Evolutionary conservation across 2,113 vertebrate genomes (phyloP), one percentile per base, ranked within the genome.

Genomic region (Dromaius novaehollandiae): DNA sequence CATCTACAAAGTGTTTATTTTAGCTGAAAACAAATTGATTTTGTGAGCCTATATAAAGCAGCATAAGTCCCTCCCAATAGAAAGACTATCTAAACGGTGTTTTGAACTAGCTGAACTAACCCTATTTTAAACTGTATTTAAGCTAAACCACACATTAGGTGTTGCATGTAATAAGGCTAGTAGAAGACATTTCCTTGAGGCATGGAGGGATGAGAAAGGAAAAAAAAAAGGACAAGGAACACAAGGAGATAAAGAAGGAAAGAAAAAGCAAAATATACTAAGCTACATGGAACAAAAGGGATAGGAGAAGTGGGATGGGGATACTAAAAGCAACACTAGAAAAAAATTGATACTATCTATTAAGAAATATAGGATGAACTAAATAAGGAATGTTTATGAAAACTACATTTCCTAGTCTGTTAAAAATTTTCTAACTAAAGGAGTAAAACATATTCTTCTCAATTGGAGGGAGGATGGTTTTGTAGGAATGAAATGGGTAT

Each of bases 221-320:
- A 86, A 90, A 83, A 83, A 46, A 13, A 66, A 93, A 89, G n/a
- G 50, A 90, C 21, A 81, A 90, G 77, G 88, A 84, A 84, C 68
- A 79, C 9, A 78, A 84, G 20, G 26, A 74, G 32, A 58, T 79
- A 84, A 93, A 82, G 42, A 9, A 80, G 61, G 10, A 5, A 83
- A 42, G 36, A 53, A 80, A 84, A 88, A 88, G 76, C 11, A 86
- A 92, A 95, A 92, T 63, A 61, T 20, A 88, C 86, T 88, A 90
- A 74, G 13, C 80, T 95, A 95, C 60, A 82, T 88, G 96, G 61
- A 56, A 17, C 25, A 93, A 83, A 70, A 94, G 6, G 8, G 17
- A 88, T 90, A 46, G 44, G 5, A 81, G 73, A 93, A 83, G 19
- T 58, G 55, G 65, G 95, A 90, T 40, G 80, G 65, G 73, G 68